Conservation (phyloP, 2,888 invertebrate species). For the Rambutsinella grinnellia region DNA sequence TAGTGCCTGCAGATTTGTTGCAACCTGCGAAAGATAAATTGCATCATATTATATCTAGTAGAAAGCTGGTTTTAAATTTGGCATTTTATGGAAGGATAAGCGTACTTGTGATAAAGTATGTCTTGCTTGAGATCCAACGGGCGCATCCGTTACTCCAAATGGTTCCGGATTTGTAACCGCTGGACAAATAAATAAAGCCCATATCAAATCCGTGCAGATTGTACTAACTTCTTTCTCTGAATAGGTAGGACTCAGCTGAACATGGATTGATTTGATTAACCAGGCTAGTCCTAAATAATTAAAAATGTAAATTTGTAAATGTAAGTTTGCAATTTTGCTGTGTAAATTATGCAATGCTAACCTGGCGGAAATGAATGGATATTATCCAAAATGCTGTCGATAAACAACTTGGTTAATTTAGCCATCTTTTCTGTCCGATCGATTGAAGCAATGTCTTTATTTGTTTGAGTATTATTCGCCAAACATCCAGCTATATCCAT, state of each 20-base stretch:
- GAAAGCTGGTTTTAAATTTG: background rate
- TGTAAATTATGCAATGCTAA: constrained; percentile 73
- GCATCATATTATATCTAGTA: background rate
- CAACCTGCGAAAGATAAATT: constrained; percentile 78
- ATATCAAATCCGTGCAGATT: constrained; percentile 92
- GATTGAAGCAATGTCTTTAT: constrained; percentile 62
- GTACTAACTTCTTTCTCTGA: constrained; percentile 71
- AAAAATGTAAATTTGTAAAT: too few relatives aligned
- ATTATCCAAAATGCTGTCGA: constrained; percentile 84
- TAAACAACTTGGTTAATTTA: constrained; percentile 84
- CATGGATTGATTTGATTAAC: constrained; percentile 65
- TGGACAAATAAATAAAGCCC: constrained; percentile 94
- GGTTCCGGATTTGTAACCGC: constrained; percentile 97
- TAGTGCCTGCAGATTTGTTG: constrained; percentile 92
- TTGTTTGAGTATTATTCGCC: constrained; percentile 37
- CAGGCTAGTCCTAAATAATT: constrained; percentile 61
- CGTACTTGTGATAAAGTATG: constrained; percentile 62
- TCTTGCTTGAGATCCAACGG: constrained; percentile 63
- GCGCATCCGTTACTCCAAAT: constrained; percentile 80
- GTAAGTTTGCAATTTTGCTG: background rate
- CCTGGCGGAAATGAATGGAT: constrained; percentile 92
- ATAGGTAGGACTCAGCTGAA: constrained; percentile 56
- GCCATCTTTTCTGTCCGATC: constrained; percentile 72
- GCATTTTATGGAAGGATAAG: too few relatives aligned
- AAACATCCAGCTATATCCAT: constrained; percentile 47